Evolutionary conservation across 2,797 vertebrate species (phyloP).

Genomic region (Brachyrhaphis roseni): DNA sequence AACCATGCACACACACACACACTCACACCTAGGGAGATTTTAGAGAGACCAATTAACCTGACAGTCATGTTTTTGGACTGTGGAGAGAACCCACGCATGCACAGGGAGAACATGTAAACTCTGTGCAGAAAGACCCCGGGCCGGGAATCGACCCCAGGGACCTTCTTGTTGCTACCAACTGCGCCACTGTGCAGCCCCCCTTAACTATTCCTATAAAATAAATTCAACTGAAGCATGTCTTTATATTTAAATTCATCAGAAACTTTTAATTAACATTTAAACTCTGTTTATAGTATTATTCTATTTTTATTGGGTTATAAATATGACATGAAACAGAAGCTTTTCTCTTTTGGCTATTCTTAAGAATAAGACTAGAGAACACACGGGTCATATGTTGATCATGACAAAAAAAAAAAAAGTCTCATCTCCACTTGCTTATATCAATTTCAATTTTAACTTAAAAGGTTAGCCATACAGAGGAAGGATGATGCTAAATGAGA

Average conservation of each 20-base stretch:
- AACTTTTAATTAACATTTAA: background rate
- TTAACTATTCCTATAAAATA: background rate
- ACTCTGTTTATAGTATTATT: background rate
- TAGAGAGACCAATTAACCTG: too few relatives aligned
- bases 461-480: background rate
- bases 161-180: too few relatives aligned
- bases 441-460: background rate
- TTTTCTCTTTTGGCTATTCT: background rate
- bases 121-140: too few relatives aligned
- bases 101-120: too few relatives aligned
- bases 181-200: too few relatives aligned
- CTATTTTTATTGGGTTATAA: background rate
- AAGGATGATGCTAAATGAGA: background rate
- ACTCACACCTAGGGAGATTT: too few relatives aligned
- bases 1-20: too few relatives aligned
- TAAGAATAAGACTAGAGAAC: background rate
- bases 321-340: background rate
- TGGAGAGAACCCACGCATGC: too few relatives aligned
- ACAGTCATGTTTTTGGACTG: too few relatives aligned
- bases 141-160: too few relatives aligned
- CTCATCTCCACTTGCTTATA: background rate
- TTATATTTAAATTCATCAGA: background rate
- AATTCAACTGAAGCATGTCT: background rate
- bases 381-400: background rate
- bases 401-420: background rate